Evolutionary conservation across 1,140 invertebrate species (phyloP).

Genomic region (Neuroterus valhalla): DNA sequence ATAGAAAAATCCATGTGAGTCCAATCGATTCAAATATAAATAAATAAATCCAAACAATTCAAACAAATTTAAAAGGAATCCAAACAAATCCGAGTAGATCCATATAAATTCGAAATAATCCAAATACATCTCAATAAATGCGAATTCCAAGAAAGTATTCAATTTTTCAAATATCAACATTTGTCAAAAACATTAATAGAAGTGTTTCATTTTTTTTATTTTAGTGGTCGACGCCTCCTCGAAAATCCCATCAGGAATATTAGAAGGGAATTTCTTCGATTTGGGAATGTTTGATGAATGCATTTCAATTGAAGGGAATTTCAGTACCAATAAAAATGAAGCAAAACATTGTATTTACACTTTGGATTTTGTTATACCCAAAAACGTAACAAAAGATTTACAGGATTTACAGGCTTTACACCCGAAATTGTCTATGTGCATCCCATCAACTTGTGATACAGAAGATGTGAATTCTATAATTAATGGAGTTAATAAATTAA

Average conservation of each 20-base stretch:
- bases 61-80: no score
- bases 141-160: no score
- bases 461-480: slow-evolving; percentile 31
- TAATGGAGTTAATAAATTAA: background rate
- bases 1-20: no score
- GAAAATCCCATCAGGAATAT: slow-evolving; percentile 62
- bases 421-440: slow-evolving; percentile 47
- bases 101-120: no score
- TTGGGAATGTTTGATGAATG: slow-evolving; percentile 67
- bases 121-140: background rate
- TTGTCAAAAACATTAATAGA: background rate
- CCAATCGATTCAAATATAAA: no score
- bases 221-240: slow-evolving; percentile 67
- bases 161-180: background rate
- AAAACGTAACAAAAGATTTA: background rate
- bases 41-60: no score
- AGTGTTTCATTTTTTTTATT: background rate
- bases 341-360: slow-evolving; percentile 53
- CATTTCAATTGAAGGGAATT: slow-evolving; percentile 40
- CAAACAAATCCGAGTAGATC: no score
- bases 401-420: no score
- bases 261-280: slow-evolving; percentile 60
- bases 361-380: background rate
- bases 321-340: slow-evolving; percentile 22
- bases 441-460: slow-evolving; percentile 44